Percentiles rank a stretch among this genome's conserved stretches.
phyloP scores from a whole-genome alignment of 2,888 invertebrate species.

The Lycia hirtaria region DNA sequence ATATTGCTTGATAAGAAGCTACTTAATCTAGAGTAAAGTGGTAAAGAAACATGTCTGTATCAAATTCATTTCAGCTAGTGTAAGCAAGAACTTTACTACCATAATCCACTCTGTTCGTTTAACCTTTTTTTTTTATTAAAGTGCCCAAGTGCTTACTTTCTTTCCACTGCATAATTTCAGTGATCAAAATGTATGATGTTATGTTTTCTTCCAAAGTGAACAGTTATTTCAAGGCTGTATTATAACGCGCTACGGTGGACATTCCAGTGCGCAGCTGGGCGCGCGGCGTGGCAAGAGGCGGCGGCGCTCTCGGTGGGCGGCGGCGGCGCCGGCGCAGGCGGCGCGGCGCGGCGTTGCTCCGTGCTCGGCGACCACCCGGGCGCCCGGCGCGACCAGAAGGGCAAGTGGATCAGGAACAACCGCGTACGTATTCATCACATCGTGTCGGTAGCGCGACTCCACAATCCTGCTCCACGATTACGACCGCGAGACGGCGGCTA shows the following conservation, averaged over 20 bases:
- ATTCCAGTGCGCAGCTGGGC: conserved; percentile 91
- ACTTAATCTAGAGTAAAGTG: too few relatives aligned
- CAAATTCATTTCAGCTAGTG: too few relatives aligned
- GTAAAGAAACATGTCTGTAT: too few relatives aligned
- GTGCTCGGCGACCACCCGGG: conserved; percentile 88
- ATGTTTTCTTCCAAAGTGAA: too few relatives aligned
- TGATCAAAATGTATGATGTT: too few relatives aligned
- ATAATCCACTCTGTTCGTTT: too few relatives aligned
- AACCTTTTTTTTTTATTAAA: too few relatives aligned
- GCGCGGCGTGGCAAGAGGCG: conserved; percentile 93
- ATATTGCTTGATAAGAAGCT: too few relatives aligned
- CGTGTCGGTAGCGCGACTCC: not conserved
- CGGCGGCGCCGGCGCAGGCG: conserved; percentile 82
- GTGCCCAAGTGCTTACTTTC: too few relatives aligned
- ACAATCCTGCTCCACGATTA: conserved; percentile 88
- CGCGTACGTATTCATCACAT: conserved; percentile 83
- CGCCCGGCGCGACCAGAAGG: conserved; percentile 69
- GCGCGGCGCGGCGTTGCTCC: conserved; percentile 83
- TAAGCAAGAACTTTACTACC: too few relatives aligned
- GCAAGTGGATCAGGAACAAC: conserved; percentile 96
- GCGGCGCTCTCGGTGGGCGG: conserved; percentile 79
- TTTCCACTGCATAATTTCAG: too few relatives aligned
- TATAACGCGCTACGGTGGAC: conserved; percentile 10
- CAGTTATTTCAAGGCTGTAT: not conserved
- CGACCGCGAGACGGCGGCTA: conserved; percentile 75